A percentile compares a stretch with the other conserved stretches of the same genome.
phyloP scores from a whole-genome alignment of 2,113 vertebrate genomes.

The Hemiscyllium ocellatum region DNA sequence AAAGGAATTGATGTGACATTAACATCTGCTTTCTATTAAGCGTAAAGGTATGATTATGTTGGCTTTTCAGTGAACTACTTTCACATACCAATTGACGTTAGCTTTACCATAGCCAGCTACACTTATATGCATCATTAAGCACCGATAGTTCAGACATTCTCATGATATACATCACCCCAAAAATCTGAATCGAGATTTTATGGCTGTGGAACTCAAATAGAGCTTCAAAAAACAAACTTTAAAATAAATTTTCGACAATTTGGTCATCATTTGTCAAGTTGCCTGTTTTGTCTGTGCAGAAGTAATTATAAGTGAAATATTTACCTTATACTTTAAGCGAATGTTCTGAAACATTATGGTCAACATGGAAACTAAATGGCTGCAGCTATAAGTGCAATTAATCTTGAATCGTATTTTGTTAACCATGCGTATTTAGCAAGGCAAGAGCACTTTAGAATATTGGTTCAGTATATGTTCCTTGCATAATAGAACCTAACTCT shows the following conservation, averaged over 20 bases:
- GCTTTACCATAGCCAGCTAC: conserved; percentile 18
- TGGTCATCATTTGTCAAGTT: conserved; percentile 31
- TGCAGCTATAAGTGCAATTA: conserved; percentile 33
- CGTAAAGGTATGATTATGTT: conserved; percentile 30
- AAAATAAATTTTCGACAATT: conserved; percentile 18
- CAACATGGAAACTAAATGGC: conserved; percentile 27
- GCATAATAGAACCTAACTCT: neutral
- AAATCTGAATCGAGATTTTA: neutral
- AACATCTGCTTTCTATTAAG: conserved; percentile 30
- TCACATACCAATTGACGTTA: conserved; percentile 23
- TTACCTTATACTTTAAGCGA: conserved; percentile 17
- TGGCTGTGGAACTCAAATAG: conserved; percentile 6
- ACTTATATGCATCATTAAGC: conserved; percentile 34
- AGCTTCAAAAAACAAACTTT: conserved; percentile 26
- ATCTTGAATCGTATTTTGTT: conserved; percentile 27
- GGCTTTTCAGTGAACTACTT: conserved; percentile 18
- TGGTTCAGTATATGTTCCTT: neutral
- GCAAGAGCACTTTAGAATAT: neutral
- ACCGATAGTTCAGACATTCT: conserved; percentile 13
- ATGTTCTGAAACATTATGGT: neutral
- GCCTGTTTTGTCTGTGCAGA: neutral
- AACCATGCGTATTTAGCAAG: conserved; percentile 1
- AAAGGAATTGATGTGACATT: neutral
- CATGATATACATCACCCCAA: neutral
- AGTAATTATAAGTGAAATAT: conserved; percentile 34